Evolutionary conservation across 2,113 vertebrate species (phyloP).

Genomic region (Gorsachius goisagi): DNA sequence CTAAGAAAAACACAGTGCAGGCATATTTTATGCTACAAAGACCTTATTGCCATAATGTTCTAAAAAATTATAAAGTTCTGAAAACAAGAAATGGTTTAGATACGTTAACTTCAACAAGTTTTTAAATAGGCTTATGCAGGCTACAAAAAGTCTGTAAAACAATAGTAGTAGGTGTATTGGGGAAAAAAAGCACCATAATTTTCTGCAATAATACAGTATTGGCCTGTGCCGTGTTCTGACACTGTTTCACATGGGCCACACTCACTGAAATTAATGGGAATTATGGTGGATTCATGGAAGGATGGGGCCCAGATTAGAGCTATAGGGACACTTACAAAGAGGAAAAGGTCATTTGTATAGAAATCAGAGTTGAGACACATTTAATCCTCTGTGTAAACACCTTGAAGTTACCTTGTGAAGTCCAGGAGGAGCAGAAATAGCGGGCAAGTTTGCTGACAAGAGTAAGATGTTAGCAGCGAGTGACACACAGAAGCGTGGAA

Average conservation of each 20-base stretch:
- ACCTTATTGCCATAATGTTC: neutral
- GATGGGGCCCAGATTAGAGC: neutral
- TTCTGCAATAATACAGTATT: neutral
- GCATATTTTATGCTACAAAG: neutral
- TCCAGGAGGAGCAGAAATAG: neutral
- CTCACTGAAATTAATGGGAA: neutral
- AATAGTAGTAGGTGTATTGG: neutral
- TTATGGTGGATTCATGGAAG: neutral
- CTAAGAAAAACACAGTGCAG: neutral
- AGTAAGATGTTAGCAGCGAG: neutral
- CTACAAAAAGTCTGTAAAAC: neutral
- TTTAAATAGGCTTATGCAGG: neutral
- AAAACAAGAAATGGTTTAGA: neutral
- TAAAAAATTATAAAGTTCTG: neutral
- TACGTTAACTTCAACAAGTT: neutral
- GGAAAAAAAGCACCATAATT: neutral
- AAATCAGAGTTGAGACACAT: neutral
- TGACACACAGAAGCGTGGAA: neutral
- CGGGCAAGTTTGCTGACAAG: neutral
- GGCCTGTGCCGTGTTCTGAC: neutral
- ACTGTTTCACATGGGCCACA: neutral
- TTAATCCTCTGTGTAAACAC: neutral
- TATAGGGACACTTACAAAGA: neutral
- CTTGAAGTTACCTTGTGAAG: neutral
- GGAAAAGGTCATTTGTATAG: neutral